These are phyloP conservation scores for Chiridota heheva DNA, from an alignment of 35 echinoderm and acorn worm genomes.

Conservation along the genomic window DNA sequence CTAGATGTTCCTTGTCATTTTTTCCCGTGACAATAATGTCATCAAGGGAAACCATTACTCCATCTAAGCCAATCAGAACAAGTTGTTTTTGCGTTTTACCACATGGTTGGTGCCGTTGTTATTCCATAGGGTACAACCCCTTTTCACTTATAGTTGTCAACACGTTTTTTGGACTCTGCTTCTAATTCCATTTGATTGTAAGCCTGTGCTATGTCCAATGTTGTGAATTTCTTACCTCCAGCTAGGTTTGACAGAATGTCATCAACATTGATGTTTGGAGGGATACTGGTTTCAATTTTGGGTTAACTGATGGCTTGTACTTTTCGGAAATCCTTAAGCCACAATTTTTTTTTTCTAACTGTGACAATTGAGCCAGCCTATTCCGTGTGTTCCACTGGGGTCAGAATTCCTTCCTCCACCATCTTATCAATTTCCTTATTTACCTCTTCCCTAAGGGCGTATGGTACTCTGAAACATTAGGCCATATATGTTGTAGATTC, in stretches of 20 bases:
- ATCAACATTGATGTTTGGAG: conserved; percentile 55
- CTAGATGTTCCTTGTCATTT: conserved; percentile 28
- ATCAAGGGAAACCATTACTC: conserved; percentile 38
- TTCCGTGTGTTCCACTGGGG: conserved; percentile 28
- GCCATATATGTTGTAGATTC: not conserved
- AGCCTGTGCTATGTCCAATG: conserved; percentile 36
- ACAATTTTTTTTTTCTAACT: conserved; percentile 45
- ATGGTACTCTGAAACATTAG: conserved; percentile 27
- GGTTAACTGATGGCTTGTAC: conserved; percentile 52
- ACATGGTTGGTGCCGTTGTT: conserved; percentile 56
- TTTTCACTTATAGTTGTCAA: conserved; percentile 27
- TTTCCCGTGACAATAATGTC: conserved; percentile 49
- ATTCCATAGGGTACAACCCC: conserved; percentile 60
- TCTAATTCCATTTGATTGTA: conserved; percentile 60
- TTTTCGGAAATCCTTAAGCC: conserved; percentile 52
- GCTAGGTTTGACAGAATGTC: conserved; percentile 54
- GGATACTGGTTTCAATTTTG: conserved; percentile 37
- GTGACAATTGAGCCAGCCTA: conserved; percentile 37
- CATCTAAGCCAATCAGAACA: conserved; percentile 31
- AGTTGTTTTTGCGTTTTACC: conserved; percentile 35
- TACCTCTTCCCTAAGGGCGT: conserved; percentile 32
- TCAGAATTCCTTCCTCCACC: conserved; percentile 37
- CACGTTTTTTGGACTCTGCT: conserved; percentile 17
- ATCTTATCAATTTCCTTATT: conserved; percentile 41
- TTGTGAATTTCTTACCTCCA: conserved; percentile 48